A percentile compares a stretch with the other conserved stretches of the same genome.
Evolutionary conservation across 2,888 invertebrate genomes (phyloP).

Genomic region (Dendrolimus pini): DNA sequence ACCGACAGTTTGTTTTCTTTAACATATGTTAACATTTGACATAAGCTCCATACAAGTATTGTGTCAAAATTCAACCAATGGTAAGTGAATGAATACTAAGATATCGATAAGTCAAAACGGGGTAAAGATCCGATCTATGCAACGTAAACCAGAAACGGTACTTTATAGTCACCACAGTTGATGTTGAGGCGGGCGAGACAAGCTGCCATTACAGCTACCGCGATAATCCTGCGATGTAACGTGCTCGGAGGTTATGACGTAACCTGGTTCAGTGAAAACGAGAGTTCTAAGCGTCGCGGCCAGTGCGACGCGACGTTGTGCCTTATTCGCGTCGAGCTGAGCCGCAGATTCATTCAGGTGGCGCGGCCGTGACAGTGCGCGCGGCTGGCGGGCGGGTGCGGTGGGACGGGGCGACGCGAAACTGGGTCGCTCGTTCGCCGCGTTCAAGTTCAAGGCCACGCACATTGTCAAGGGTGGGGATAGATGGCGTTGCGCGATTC

Average conservation of each 20-base stretch:
- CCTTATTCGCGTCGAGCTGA: constrained; percentile 39
- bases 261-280: constrained; percentile 58
- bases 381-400: constrained; percentile 24
- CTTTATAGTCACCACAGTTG: background rate
- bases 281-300: constrained; percentile 37
- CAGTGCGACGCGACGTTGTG: constrained; percentile 44
- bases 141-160: constrained; percentile 4
- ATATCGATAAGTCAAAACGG: constrained; percentile 4
- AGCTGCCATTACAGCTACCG: constrained; percentile 7
- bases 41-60: too few relatives aligned
- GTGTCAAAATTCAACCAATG: too few relatives aligned
- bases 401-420: constrained; percentile 47
- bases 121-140: background rate
- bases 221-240: constrained; percentile 44
- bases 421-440: constrained; percentile 67
- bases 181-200: background rate
- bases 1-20: too few relatives aligned
- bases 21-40: too few relatives aligned
- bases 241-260: constrained; percentile 35
- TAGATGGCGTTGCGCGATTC: constrained; percentile 70
- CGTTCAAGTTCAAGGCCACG: constrained; percentile 74
- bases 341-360: constrained; percentile 52
- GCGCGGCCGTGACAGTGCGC: constrained; percentile 54
- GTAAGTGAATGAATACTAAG: too few relatives aligned
- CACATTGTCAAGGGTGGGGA: constrained; percentile 38